Evolutionary conservation across 1,140 invertebrate species (phyloP).

Genomic region (Himalopsyche phryganea): DNA sequence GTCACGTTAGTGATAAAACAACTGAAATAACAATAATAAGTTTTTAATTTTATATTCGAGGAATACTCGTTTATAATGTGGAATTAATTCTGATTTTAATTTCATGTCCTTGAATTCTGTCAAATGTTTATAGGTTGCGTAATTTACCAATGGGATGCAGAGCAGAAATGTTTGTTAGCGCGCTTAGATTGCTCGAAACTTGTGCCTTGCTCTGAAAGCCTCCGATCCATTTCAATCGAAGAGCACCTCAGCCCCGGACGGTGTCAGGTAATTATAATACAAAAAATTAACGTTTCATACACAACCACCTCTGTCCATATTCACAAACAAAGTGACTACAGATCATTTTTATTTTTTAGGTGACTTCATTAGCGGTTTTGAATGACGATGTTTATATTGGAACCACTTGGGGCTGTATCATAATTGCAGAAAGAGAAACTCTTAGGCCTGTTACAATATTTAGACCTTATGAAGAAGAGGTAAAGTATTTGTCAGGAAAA

Average conservation of each 20-base stretch:
- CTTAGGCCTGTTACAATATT: slow-evolving; percentile 86
- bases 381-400: slow-evolving; percentile 78
- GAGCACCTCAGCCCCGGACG: slow-evolving; percentile 76
- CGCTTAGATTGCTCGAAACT: slow-evolving; percentile 89
- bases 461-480: slow-evolving; percentile 84
- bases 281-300: neutral
- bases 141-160: slow-evolving; percentile 80
- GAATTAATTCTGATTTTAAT: too few species aligned
- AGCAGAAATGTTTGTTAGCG: slow-evolving; percentile 64
- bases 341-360: slow-evolving; percentile 48
- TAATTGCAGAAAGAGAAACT: slow-evolving; percentile 76
- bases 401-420: slow-evolving; percentile 88
- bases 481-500: slow-evolving; percentile 41
- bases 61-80: too few species aligned
- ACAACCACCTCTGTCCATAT: neutral
- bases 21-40: too few species aligned
- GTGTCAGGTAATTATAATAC: slow-evolving; percentile 62
- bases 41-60: too few species aligned
- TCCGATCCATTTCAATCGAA: slow-evolving; percentile 89
- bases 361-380: slow-evolving; percentile 72
- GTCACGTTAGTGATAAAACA: too few species aligned
- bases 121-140: slow-evolving; percentile 68
- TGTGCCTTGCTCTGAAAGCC: slow-evolving; percentile 85
- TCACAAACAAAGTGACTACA: too few species aligned
- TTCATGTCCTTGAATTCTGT: too few species aligned